Conservation (phyloP, 2,113 vertebrate genomes). For the Rhipidura dahli region DNA sequence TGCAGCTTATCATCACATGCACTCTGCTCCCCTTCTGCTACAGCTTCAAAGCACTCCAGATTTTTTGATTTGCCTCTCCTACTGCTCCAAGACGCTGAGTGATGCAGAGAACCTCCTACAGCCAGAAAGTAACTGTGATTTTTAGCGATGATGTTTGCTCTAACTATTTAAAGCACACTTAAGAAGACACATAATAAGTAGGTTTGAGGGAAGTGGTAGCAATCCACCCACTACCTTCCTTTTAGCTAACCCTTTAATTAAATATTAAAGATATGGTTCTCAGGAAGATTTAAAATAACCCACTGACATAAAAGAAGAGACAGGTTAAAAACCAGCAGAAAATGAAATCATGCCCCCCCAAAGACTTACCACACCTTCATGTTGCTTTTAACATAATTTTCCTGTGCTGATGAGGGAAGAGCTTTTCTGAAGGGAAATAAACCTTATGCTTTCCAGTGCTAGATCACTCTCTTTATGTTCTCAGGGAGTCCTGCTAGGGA, state of each 20-base stretch:
- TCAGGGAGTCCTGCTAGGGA: not conserved
- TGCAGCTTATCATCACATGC: not conserved
- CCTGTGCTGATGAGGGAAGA: not conserved
- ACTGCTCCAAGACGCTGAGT: conserved; percentile 1
- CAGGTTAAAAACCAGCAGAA: conserved; percentile 19
- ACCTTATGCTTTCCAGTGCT: not conserved
- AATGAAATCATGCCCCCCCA: not conserved
- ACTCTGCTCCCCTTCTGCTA: conserved; percentile 15
- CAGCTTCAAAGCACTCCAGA: conserved; percentile 31
- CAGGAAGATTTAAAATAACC: conserved; percentile 57
- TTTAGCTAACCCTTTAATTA: conserved; percentile 61
- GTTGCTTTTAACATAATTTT: not conserved
- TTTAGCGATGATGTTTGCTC: conserved; percentile 50
- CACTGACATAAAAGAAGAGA: conserved; percentile 13
- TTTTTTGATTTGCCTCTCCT: conserved; percentile 45
- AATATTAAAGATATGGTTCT: conserved; percentile 56
- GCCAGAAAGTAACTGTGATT: conserved; percentile 51
- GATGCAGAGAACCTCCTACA: conserved; percentile 54
- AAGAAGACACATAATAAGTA: conserved; percentile 61
- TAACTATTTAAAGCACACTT: conserved; percentile 53
- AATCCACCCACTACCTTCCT: conserved; percentile 50
- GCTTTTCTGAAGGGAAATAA: not conserved
- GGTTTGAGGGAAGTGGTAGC: conserved; percentile 57
- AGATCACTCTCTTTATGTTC: not conserved
- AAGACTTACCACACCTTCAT: not conserved